Percentiles rank a stretch among this genome's conserved stretches.
These are phyloP conservation scores for Platichthys flesus DNA, from an alignment of 2,113 vertebrate genomes.

Conservation along the genomic window DNA sequence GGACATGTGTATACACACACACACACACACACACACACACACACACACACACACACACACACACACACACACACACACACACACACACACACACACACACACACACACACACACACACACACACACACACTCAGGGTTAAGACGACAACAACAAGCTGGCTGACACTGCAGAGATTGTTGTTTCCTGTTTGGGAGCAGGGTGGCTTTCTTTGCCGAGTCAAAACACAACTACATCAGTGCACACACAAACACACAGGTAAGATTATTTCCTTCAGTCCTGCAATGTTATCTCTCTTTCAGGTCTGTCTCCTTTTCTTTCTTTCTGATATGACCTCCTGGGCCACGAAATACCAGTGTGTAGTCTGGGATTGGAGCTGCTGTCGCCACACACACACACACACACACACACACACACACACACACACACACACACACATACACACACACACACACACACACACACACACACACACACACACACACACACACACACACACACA, in stretches of 20 bases:
- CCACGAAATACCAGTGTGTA: constrained; percentile 72
- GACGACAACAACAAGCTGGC: constrained; percentile 59
- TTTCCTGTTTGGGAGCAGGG: constrained; percentile 62
- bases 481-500: constrained; percentile 32
- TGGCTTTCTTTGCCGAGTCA: constrained; percentile 78
- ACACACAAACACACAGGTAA: constrained; percentile 34
- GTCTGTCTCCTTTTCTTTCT: constrained; percentile 66
- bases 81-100: constrained; percentile 8
- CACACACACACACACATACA: constrained; percentile 32
- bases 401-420: constrained; percentile 16
- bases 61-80: constrained; percentile 6
- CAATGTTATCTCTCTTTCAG: constrained; percentile 61
- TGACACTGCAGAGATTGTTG: constrained; percentile 47
- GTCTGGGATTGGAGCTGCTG: constrained; percentile 58
- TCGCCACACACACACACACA: constrained; percentile 30
- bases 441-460: constrained; percentile 33
- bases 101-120: not conserved
- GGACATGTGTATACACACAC: constrained; percentile 7
- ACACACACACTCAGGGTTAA: not conserved
- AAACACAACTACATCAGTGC: constrained; percentile 78
- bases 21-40: not conserved
- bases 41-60: not conserved
- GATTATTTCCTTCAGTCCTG: constrained; percentile 67
- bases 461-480: constrained; percentile 24
- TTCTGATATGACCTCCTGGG: constrained; percentile 61